Conservation (phyloP, 2,113 vertebrate species). For the Corythaixoides concolor region DNA sequence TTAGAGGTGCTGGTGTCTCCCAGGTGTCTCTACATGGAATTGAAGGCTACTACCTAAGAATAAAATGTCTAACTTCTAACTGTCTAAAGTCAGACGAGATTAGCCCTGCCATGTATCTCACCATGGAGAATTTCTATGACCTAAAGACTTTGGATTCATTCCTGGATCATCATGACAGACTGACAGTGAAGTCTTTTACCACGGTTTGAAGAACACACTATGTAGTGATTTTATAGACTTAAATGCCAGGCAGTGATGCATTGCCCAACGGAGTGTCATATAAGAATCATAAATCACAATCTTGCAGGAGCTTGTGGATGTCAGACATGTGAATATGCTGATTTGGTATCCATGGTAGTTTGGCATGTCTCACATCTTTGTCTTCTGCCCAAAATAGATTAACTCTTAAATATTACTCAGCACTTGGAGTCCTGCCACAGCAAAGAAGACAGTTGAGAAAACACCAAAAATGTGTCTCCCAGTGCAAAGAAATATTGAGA, state of each 20-base stretch:
- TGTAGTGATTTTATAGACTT: neutral
- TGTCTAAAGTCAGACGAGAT: fast-evolving
- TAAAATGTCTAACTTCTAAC: neutral
- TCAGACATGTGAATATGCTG: constrained; percentile 16
- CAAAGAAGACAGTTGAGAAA: constrained; percentile 14
- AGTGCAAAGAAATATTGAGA: neutral
- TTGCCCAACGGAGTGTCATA: neutral
- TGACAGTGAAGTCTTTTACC: neutral
- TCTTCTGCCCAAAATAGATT: constrained; percentile 39
- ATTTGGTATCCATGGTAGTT: constrained; percentile 44
- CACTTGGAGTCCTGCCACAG: constrained; percentile 44
- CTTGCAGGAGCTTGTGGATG: neutral
- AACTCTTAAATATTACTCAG: constrained; percentile 56
- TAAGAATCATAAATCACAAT: neutral
- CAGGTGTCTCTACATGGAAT: neutral
- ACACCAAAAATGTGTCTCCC: constrained; percentile 34
- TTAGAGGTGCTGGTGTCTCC: neutral
- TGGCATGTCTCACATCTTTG: constrained; percentile 49
- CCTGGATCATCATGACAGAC: neutral
- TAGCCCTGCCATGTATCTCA: neutral
- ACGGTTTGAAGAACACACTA: neutral
- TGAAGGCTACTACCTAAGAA: neutral
- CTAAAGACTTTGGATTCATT: neutral
- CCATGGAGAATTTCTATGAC: neutral
- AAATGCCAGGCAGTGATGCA: constrained; percentile 20